phyloP scores from a whole-genome alignment of 23 tunicate genomes.

The Ciona savignyi region DNA sequence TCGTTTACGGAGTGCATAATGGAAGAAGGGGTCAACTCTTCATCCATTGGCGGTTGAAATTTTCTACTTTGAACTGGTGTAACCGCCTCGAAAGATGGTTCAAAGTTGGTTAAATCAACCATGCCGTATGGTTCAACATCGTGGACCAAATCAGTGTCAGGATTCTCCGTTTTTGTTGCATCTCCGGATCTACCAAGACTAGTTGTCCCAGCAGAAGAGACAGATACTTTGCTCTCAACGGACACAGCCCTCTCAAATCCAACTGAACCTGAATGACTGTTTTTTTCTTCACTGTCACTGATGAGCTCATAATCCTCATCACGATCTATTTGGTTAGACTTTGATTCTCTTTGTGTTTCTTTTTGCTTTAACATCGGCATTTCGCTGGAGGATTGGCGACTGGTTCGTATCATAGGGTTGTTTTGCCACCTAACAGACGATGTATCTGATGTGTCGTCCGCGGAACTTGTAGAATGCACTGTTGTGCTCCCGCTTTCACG shows the following conservation, averaged over 20 bases:
- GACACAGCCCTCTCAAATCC: slow-evolving; percentile 13
- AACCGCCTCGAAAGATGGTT: slow-evolving; percentile 22
- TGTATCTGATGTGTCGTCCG: slow-evolving; percentile 18
- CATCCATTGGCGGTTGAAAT: neutral
- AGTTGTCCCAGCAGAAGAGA: slow-evolving; percentile 6
- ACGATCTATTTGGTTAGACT: neutral
- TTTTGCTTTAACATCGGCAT: neutral
- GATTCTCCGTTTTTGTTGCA: neutral
- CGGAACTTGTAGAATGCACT: slow-evolving; percentile 11
- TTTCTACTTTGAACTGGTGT: neutral
- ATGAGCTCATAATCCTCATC: slow-evolving; percentile 19
- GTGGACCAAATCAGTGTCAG: neutral
- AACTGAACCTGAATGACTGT: neutral
- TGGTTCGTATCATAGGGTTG: slow-evolving; percentile 4
- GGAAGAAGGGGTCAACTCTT: slow-evolving; percentile 38
- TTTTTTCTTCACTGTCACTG: slow-evolving; percentile 14
- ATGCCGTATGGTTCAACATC: slow-evolving; percentile 79
- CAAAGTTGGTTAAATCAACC: slow-evolving; percentile 63
- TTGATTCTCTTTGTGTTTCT: neutral
- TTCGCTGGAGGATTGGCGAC: neutral
- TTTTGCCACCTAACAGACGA: slow-evolving; percentile 35
- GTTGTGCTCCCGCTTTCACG: slow-evolving; percentile 16
- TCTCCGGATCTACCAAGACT: slow-evolving; percentile 1
- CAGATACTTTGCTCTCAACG: slow-evolving; percentile 11
- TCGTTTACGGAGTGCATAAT: slow-evolving; percentile 48